Percentiles rank a stretch among this genome's conserved stretches.
phyloP scores from a whole-genome alignment of 1,140 invertebrate species.

The Hypothenemus hampei region DNA sequence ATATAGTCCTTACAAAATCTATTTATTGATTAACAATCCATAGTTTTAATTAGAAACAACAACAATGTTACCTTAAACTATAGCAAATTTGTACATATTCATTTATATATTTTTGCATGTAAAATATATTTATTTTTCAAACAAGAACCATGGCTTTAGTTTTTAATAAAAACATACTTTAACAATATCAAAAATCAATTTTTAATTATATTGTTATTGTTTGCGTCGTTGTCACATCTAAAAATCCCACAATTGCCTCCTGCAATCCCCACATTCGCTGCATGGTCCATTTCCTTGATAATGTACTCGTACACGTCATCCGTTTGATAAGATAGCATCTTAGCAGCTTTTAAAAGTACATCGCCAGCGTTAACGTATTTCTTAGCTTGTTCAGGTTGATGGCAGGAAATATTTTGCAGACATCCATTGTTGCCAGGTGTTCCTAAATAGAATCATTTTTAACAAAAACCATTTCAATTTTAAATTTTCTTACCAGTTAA shows the following conservation, averaged over 20 bases:
- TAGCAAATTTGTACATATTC: too few relatives aligned
- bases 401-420: conserved; percentile 69
- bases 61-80: too few relatives aligned
- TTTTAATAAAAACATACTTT: too few relatives aligned
- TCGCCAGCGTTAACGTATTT: conserved; percentile 71
- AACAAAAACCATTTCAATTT: background rate
- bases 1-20: too few relatives aligned
- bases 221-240: conserved; percentile 21
- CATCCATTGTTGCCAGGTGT: conserved; percentile 63
- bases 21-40: too few relatives aligned
- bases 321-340: conserved; percentile 49
- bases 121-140: too few relatives aligned
- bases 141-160: too few relatives aligned
- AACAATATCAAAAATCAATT: too few relatives aligned
- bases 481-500: conserved; percentile 33
- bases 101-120: too few relatives aligned
- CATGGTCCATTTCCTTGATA: conserved; percentile 38
- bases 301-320: conserved; percentile 35
- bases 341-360: conserved; percentile 63
- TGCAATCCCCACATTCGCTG: conserved; percentile 33
- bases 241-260: conserved; percentile 39
- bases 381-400: conserved; percentile 63
- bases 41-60: too few relatives aligned
- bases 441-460: conserved; percentile 40
- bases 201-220: too few relatives aligned